Percentiles rank a stretch among this genome's conserved stretches.
Evolutionary conservation across 2,797 vertebrate genomes (phyloP).

Genomic region (Lacerta bilineata): DNA sequence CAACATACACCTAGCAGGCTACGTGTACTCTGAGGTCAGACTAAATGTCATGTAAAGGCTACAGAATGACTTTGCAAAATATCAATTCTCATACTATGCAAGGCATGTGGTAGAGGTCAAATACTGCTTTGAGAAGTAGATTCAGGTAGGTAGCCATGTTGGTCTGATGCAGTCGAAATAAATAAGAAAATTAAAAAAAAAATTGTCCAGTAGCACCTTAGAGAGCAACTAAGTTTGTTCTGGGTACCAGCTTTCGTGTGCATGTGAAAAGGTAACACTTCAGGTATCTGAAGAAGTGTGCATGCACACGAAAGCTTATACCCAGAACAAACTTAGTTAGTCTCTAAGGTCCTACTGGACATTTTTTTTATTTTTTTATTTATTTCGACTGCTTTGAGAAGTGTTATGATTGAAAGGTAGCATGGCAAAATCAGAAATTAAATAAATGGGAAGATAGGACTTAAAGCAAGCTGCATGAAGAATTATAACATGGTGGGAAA

Average conservation of each 20-base stretch:
- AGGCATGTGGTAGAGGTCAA: neutral
- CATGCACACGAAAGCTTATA: no score
- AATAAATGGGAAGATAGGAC: neutral
- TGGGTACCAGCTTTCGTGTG: no score
- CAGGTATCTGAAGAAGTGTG: no score
- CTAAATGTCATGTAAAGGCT: neutral
- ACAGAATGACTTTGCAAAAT: constrained; percentile 4
- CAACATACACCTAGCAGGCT: neutral
- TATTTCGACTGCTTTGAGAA: neutral
- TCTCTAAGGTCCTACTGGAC: no score
- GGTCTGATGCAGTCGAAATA: no score
- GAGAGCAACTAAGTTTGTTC: no score
- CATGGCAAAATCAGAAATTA: neutral
- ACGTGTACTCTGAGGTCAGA: neutral
- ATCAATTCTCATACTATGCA: constrained; percentile 22
- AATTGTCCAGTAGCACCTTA: no score
- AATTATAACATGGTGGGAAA: constrained; percentile 10
- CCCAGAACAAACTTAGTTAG: no score
- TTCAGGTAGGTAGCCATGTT: no score
- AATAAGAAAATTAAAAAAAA: no score
- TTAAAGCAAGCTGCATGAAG: constrained; percentile 51
- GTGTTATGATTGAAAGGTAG: neutral
- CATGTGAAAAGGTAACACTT: no score
- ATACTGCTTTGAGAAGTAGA: neutral
- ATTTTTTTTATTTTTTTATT: no score